phyloP scores from a whole-genome alignment of 2,797 vertebrate species.

The Vespertilio murinus region DNA sequence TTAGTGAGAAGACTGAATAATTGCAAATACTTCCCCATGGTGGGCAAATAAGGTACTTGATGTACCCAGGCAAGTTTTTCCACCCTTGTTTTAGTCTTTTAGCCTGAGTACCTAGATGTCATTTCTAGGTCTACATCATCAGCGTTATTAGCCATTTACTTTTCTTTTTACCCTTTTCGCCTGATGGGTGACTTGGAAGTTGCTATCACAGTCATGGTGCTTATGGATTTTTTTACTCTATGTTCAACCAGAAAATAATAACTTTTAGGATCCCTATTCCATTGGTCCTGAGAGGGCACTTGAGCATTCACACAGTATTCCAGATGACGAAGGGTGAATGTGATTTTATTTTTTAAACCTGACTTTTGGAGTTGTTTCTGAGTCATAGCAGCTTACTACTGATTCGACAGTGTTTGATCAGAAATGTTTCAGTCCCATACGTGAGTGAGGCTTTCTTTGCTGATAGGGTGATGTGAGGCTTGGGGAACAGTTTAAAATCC shows the following conservation, averaged over 20 bases:
- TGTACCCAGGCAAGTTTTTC: neutral
- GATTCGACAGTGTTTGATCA: neutral
- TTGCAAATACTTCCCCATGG: neutral
- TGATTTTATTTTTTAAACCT: neutral
- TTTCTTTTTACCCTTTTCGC: neutral
- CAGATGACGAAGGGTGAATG: neutral
- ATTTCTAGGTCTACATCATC: too few species aligned
- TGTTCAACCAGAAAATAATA: neutral
- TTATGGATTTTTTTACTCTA: neutral
- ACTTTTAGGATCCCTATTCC: neutral
- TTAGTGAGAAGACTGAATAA: neutral
- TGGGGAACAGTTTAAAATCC: neutral
- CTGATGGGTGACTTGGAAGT: neutral
- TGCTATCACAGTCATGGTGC: neutral
- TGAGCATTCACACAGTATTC: neutral
- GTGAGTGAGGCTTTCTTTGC: neutral
- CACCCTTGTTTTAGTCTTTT: neutral
- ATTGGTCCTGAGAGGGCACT: neutral
- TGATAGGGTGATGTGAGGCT: neutral
- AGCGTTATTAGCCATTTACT: neutral
- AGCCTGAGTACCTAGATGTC: neutral
- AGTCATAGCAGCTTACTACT: neutral
- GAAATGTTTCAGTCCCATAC: neutral
- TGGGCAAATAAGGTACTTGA: neutral
- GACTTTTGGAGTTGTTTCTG: neutral